Evolutionary conservation across 1,140 invertebrate genomes (phyloP).

Genomic region (Diorhabda elongata): DNA sequence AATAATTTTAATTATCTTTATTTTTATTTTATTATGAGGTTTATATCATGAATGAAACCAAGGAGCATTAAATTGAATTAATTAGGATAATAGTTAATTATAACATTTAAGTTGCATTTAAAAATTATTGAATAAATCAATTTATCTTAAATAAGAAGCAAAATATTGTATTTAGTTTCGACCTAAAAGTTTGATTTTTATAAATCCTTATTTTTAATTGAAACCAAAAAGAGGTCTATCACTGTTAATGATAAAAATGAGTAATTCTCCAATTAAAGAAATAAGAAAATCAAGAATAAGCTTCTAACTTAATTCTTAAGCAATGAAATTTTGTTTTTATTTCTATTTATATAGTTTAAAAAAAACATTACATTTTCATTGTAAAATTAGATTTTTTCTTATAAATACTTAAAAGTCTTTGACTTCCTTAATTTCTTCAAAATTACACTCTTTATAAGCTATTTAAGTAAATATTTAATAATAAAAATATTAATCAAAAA

Average conservation of each 20-base stretch:
- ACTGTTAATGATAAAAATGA: conserved; percentile 53
- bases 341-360: too few species aligned
- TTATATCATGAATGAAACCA: conserved; percentile 60
- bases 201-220: conserved; percentile 53
- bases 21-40: conserved; percentile 54
- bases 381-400: too few species aligned
- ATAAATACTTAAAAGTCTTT: too few species aligned
- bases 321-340: too few species aligned
- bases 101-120: conserved; percentile 62
- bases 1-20: conserved; percentile 49
- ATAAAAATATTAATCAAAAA: too few species aligned
- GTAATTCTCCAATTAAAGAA: conserved; percentile 32
- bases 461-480: too few species aligned
- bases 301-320: too few species aligned
- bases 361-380: too few species aligned
- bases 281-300: conserved; percentile 28
- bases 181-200: conserved; percentile 52
- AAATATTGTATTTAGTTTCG: conserved; percentile 55
- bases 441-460: too few species aligned
- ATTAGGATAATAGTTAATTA: conserved; percentile 58
- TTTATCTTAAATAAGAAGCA: conserved; percentile 56
- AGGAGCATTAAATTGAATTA: conserved; percentile 56
- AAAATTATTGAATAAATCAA: conserved; percentile 55
- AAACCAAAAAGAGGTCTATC: conserved; percentile 48
- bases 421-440: too few species aligned